phyloP scores from a whole-genome alignment of 2,797 vertebrate species.

The Sebastes nivosus region DNA sequence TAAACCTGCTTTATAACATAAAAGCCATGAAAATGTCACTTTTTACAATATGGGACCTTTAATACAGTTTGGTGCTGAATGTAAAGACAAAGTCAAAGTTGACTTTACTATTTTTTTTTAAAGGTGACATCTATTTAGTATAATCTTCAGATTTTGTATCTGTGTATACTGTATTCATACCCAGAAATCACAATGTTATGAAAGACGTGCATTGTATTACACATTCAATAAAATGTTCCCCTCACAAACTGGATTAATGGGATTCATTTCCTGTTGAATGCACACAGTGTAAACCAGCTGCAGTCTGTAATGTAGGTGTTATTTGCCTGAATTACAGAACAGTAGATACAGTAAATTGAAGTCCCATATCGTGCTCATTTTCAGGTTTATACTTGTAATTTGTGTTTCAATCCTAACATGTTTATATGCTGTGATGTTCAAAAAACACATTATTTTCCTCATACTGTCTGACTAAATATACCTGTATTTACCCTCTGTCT shows the following conservation, averaged over 20 bases:
- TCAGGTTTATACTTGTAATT: too few relatives aligned
- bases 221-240: neutral
- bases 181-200: neutral
- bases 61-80: neutral
- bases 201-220: neutral
- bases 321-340: neutral
- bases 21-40: too few relatives aligned
- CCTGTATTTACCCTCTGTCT: too few relatives aligned
- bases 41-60: neutral
- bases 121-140: neutral
- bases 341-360: too few relatives aligned
- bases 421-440: too few relatives aligned
- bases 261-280: neutral
- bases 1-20: too few relatives aligned
- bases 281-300: neutral
- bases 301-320: too few relatives aligned
- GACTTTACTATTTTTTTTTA: neutral
- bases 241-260: neutral
- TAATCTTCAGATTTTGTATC: neutral
- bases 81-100: neutral
- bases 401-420: too few relatives aligned
- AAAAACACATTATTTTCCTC: too few relatives aligned
- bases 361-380: too few relatives aligned
- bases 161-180: neutral
- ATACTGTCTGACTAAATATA: too few relatives aligned